phyloP scores from a whole-genome alignment of 2,113 vertebrate genomes.

The Apistogramma diplotaenia region DNA sequence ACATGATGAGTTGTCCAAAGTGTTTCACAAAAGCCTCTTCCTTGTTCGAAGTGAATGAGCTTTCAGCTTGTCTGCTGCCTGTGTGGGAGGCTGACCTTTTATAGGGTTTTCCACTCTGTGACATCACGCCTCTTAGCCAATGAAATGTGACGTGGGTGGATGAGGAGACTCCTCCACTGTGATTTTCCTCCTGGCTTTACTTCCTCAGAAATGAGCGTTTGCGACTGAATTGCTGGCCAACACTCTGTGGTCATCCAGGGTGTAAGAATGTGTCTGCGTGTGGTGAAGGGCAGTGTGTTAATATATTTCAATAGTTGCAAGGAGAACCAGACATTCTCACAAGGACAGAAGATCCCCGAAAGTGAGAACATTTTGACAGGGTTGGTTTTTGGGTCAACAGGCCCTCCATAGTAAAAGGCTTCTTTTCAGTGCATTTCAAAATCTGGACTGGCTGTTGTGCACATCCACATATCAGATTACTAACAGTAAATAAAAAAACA shows the following conservation, averaged over 20 bases:
- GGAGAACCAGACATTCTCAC: conserved; percentile 3
- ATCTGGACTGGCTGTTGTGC: neutral
- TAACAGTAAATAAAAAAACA: neutral
- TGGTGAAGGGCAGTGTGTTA: neutral
- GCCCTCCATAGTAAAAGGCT: neutral
- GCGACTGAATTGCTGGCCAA: neutral
- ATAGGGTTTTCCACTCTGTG: conserved; percentile 60
- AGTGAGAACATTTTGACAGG: neutral
- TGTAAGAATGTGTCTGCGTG: neutral
- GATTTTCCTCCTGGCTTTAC: conserved; percentile 28
- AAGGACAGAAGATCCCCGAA: conserved; percentile 13
- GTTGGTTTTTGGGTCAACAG: neutral
- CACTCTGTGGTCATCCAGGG: neutral
- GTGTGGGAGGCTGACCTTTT: conserved; percentile 50
- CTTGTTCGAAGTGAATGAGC: conserved; percentile 4
- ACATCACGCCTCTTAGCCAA: conserved; percentile 69
- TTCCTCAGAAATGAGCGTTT: conserved; percentile 21
- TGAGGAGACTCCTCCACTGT: conserved; percentile 22
- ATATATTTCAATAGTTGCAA: neutral
- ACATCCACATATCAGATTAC: neutral
- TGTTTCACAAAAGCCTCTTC: neutral
- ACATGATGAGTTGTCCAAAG: conserved; percentile 76
- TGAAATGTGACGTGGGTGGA: conserved; percentile 30
- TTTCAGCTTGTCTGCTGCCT: conserved; percentile 32
- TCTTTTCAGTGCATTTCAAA: neutral